Evolutionary conservation across 2,113 vertebrate species (phyloP).

Genomic region (human (Homo sapiens)): GRCh38 chr5:89090501-89091000

Average conservation of each 20-base stretch:
- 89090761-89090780: neutral
- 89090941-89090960: neutral
- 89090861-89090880: neutral
- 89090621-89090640: slow-evolving; percentile 70
- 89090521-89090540: slow-evolving; percentile 79
- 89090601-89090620: slow-evolving; percentile 79
- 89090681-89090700: neutral
- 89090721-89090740: neutral
- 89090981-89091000: slow-evolving; percentile 4
- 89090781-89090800: neutral
- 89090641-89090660: neutral
- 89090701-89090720: slow-evolving; percentile 13
- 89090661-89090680: slow-evolving; percentile 16
- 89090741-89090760: neutral
- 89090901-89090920: neutral
- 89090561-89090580: slow-evolving; percentile 76
- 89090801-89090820: neutral
- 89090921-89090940: neutral
- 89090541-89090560: slow-evolving; percentile 80
- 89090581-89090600: slow-evolving; percentile 76
- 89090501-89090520: slow-evolving; percentile 80
- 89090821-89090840: neutral
- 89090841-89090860: neutral
- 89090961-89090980: neutral
- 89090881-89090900: too few species aligned